Conservation (phyloP, 2,888 invertebrate genomes). For the Trichogramma evanescens region DNA sequence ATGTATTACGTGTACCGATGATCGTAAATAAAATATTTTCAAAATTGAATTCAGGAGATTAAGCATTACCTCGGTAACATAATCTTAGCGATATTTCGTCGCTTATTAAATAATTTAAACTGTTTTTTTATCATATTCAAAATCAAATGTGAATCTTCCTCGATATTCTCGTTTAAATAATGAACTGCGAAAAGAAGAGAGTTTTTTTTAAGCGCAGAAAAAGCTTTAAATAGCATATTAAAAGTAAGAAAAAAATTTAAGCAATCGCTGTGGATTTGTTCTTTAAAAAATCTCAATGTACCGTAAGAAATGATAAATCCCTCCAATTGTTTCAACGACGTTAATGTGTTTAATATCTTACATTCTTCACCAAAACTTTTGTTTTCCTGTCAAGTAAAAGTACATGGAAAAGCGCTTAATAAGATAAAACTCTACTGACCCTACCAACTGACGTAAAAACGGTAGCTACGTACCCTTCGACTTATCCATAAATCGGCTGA, state of each 20-base stretch:
- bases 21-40: background rate
- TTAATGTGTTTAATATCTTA: conserved; percentile 31
- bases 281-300: conserved; percentile 8
- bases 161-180: conserved; percentile 31
- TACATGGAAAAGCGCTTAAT: conserved; percentile 1
- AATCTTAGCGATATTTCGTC: conserved; percentile 32
- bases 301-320: conserved; percentile 53
- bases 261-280: no score
- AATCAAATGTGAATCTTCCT: conserved; percentile 29
- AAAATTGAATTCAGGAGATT: background rate
- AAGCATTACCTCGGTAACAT: conserved; percentile 27
- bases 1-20: conserved; percentile 24
- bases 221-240: no score
- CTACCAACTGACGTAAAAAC: conserved; percentile 52
- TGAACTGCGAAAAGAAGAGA: conserved; percentile 28
- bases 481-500: conserved; percentile 52
- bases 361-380: no score
- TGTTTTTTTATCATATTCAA: conserved; percentile 34
- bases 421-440: conserved; percentile 52
- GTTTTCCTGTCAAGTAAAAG: no score
- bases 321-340: conserved; percentile 52
- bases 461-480: conserved; percentile 47
- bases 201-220: no score
- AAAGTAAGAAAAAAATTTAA: no score
- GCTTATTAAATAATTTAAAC: conserved; percentile 34